Evolutionary conservation across 2,113 vertebrate genomes (phyloP).

Genomic region (Sigmodon hispidus): DNA sequence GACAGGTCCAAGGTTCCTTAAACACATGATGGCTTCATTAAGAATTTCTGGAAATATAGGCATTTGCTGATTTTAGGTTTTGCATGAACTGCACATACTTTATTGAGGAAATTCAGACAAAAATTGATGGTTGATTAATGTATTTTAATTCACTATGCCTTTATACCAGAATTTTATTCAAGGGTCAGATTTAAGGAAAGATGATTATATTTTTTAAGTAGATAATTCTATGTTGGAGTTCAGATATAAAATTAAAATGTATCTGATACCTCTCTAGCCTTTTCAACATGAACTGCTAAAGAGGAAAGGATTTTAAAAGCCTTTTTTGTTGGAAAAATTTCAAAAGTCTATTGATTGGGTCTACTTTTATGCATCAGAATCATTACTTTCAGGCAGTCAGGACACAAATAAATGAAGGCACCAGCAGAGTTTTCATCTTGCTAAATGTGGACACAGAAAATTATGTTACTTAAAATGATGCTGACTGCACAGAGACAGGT

Average conservation of each 20-base stretch:
- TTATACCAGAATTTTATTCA: constrained; percentile 28
- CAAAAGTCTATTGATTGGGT: constrained; percentile 40
- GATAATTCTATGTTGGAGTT: background rate
- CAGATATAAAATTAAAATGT: constrained; percentile 15
- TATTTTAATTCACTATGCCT: background rate
- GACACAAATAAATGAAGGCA: constrained; percentile 25
- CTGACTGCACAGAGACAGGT: constrained; percentile 19
- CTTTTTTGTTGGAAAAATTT: constrained; percentile 50
- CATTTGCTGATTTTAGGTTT: constrained; percentile 10
- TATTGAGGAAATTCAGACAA: background rate
- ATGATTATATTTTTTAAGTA: background rate
- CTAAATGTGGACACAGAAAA: constrained; percentile 58
- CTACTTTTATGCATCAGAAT: constrained; percentile 61
- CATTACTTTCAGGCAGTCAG: constrained; percentile 58
- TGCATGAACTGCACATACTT: background rate
- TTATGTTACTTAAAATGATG: constrained; percentile 26
- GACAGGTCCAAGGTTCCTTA: background rate
- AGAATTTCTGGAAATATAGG: background rate
- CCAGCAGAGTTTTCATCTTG: constrained; percentile 13
- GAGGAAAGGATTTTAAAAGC: background rate
- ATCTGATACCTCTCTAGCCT: background rate
- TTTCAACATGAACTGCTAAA: background rate
- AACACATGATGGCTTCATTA: background rate
- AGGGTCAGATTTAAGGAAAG: constrained; percentile 19
- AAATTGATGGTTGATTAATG: background rate